A percentile compares a stretch with the other conserved stretches of the same genome.
Evolutionary conservation across 2,113 vertebrate species (phyloP).

Genomic region (Orycteropus afer): DNA sequence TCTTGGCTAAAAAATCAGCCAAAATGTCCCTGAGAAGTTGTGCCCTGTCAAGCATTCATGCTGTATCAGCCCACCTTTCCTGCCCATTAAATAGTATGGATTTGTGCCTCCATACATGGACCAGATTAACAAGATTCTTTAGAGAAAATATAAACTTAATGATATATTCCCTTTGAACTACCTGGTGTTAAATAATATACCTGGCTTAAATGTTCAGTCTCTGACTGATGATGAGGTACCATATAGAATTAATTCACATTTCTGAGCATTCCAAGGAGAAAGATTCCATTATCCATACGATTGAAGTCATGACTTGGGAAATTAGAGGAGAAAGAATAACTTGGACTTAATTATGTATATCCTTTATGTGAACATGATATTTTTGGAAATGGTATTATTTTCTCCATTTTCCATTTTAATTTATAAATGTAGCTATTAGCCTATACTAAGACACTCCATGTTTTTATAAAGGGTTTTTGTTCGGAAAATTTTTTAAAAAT

Average conservation of each 20-base stretch:
- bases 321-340: background rate
- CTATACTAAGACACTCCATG: background rate
- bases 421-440: background rate
- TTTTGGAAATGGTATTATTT: background rate
- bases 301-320: background rate
- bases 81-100: background rate
- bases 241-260: background rate
- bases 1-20: conserved; percentile 36
- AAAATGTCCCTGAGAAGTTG: background rate
- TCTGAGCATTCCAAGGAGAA: background rate
- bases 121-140: background rate
- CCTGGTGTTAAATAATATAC: background rate
- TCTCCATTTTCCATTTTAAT: background rate
- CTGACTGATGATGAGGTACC: background rate
- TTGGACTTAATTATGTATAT: background rate
- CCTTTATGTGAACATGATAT: background rate
- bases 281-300: background rate
- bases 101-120: background rate
- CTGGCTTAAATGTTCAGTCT: background rate
- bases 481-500: background rate
- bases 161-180: conserved; percentile 2
- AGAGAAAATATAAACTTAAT: background rate
- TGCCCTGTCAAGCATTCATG: background rate
- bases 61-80: background rate
- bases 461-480: background rate